Percentiles rank a stretch among this genome's conserved stretches.
Conservation (phyloP, 2,888 invertebrate genomes). For the Agrotis puta region DNA sequence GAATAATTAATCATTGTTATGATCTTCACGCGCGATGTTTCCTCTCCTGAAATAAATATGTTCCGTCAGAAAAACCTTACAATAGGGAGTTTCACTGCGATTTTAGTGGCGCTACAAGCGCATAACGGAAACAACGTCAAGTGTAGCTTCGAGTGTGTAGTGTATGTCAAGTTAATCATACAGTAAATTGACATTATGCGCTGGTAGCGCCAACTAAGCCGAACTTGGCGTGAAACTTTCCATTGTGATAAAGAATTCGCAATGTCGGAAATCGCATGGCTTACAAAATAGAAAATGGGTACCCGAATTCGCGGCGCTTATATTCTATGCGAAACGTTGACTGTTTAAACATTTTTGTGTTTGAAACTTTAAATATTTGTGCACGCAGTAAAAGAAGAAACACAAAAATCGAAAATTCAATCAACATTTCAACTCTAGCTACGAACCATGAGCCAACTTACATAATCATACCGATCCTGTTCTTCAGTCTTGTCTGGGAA, state of each 20-base stretch:
- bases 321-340: slow-evolving; percentile 19
- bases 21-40: slow-evolving; percentile 72
- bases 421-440: neutral
- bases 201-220: too few relatives aligned
- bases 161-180: too few relatives aligned
- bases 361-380: too few relatives aligned
- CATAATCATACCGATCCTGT: slow-evolving; percentile 49
- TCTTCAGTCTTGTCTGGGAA: slow-evolving; percentile 83
- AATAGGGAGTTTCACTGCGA: too few relatives aligned
- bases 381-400: neutral
- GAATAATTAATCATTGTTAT: slow-evolving; percentile 61
- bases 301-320: slow-evolving; percentile 62
- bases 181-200: too few relatives aligned
- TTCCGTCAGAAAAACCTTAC: slow-evolving; percentile 32
- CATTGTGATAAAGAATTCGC: slow-evolving; percentile 29
- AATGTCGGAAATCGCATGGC: slow-evolving; percentile 44
- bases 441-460: slow-evolving; percentile 39
- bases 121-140: too few relatives aligned
- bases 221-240: too few relatives aligned
- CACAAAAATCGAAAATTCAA: neutral
- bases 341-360: neutral
- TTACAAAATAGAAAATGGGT: slow-evolving; percentile 52
- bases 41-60: slow-evolving; percentile 79
- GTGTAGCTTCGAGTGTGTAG: too few relatives aligned
- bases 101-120: too few relatives aligned